phyloP scores from a whole-genome alignment of 2,113 vertebrate genomes.

The Rhinoderma darwinii region DNA sequence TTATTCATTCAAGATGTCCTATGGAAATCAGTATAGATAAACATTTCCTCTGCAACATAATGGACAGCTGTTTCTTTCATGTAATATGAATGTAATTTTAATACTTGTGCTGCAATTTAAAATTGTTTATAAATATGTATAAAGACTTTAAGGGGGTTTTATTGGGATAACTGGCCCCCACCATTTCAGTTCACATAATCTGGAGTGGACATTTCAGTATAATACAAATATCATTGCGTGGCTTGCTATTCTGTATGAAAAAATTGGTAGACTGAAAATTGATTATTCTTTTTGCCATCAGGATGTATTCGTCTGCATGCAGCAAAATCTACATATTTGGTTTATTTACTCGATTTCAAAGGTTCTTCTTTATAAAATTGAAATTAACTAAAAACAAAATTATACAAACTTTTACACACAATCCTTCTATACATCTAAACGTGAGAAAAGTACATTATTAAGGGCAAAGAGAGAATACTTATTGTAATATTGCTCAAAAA shows the following conservation, averaged over 20 bases:
- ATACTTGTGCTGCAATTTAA: constrained; percentile 38
- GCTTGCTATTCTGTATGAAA: neutral
- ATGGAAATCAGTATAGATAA: constrained; percentile 44
- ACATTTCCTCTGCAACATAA: constrained; percentile 38
- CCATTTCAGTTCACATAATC: neutral
- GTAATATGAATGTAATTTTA: constrained; percentile 41
- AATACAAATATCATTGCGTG: neutral
- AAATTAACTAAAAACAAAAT: neutral
- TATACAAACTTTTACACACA: too few species aligned
- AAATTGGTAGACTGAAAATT: neutral
- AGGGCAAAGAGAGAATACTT: too few species aligned
- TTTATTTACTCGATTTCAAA: neutral
- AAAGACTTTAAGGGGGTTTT: neutral
- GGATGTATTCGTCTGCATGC: too few species aligned
- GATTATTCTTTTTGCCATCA: neutral
- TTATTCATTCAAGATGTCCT: constrained; percentile 53
- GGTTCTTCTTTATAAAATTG: neutral
- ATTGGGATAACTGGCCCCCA: neutral
- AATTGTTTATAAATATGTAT: constrained; percentile 47
- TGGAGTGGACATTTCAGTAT: constrained; percentile 4
- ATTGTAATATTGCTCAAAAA: too few species aligned
- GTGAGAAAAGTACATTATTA: too few species aligned
- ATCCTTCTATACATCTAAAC: too few species aligned
- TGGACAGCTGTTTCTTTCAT: constrained; percentile 50
- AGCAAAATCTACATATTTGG: neutral